Evolutionary conservation across 2,113 vertebrate genomes (phyloP).

Genomic region (Tychaedon coryphoeus): DNA sequence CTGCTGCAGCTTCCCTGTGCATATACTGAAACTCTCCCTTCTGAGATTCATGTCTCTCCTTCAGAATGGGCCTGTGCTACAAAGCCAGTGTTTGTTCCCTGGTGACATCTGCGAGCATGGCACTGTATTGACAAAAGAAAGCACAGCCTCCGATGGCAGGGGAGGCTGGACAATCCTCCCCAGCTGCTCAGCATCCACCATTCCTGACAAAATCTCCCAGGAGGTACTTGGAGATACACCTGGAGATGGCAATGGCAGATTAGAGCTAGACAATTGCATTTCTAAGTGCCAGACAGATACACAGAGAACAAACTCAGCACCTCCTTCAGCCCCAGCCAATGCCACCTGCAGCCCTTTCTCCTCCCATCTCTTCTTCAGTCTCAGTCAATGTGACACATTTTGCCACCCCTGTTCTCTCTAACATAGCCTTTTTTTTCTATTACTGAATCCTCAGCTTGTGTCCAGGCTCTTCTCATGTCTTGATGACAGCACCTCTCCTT

Average conservation of each 20-base stretch:
- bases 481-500: background rate
- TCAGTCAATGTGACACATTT: accelerated
- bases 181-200: background rate
- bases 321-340: background rate
- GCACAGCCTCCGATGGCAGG: background rate
- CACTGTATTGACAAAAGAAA: background rate
- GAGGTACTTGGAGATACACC: background rate
- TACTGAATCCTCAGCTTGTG: background rate
- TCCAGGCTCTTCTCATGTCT: background rate
- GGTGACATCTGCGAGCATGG: background rate
- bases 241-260: background rate
- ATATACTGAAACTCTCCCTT: background rate
- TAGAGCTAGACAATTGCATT: background rate
- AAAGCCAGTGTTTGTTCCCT: background rate
- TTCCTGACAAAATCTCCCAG: background rate
- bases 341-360: background rate
- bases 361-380: background rate
- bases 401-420: background rate
- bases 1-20: background rate
- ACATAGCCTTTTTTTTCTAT: background rate
- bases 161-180: background rate
- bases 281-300: background rate
- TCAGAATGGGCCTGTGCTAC: background rate
- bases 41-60: background rate
- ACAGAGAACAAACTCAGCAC: background rate